Conservation (phyloP, 2,797 vertebrate species). For the Acanthurus tractus region DNA sequence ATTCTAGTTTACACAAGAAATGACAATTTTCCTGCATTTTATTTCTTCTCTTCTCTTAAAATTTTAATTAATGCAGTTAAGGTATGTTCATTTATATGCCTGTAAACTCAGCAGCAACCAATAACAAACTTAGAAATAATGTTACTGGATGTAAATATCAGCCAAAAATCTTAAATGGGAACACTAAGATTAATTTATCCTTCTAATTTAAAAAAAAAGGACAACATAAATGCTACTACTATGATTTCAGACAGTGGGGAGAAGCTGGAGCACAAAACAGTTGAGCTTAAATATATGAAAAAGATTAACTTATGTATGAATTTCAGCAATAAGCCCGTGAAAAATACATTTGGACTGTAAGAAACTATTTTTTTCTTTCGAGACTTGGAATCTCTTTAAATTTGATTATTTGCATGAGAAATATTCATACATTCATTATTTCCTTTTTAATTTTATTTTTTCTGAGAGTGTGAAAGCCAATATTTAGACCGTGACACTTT, state of each 20-base stretch:
- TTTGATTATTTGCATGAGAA: conserved; percentile 40
- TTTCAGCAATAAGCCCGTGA: conserved; percentile 6
- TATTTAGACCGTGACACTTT: conserved; percentile 40
- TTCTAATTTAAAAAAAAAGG: too few species aligned
- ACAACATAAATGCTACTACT: neutral
- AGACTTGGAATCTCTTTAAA: conserved; percentile 15
- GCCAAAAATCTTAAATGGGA: neutral
- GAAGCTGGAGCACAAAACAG: neutral
- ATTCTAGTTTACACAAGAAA: too few species aligned
- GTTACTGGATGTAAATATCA: neutral
- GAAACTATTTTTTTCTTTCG: neutral
- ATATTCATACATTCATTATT: conserved; percentile 34
- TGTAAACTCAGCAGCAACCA: neutral
- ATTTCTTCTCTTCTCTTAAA: neutral
- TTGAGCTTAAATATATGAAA: neutral
- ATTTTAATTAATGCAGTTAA: neutral
- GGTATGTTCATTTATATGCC: neutral
- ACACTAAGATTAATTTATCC: neutral
- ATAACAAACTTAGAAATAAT: neutral
- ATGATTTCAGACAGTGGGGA: too few species aligned
- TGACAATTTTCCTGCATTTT: too few species aligned
- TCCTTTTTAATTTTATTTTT: conserved; percentile 37
- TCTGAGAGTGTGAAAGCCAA: conserved; percentile 36
- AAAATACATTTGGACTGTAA: neutral
- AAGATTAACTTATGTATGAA: neutral